A percentile compares a stretch with the other conserved stretches of the same genome.
phyloP scores from a whole-genome alignment of 2,888 invertebrate genomes.

The Sphecodes monilicornis region DNA sequence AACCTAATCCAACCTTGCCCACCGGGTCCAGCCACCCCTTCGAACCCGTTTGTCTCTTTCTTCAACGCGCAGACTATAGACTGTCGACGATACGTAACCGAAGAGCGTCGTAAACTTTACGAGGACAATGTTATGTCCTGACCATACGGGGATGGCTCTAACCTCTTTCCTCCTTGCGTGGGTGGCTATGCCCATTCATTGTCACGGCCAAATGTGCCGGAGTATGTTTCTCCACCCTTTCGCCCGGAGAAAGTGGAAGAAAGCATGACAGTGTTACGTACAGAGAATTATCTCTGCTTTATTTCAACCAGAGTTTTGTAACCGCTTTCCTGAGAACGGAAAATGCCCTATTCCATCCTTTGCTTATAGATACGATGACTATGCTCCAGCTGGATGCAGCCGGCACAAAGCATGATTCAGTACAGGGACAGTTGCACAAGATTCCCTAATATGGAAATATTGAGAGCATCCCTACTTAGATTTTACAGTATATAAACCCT shows the following conservation, averaged over 20 bases:
- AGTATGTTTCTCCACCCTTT: background rate
- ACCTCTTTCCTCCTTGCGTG: constrained; percentile 1
- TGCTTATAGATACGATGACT: too few species aligned
- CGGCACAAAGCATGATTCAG: too few species aligned
- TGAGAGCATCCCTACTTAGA: too few species aligned
- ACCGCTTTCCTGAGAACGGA: too few species aligned
- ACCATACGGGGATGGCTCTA: constrained; percentile 17
- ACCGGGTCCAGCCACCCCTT: background rate
- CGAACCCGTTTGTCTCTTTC: background rate
- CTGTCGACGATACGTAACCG: constrained; percentile 61
- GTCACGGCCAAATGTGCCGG: constrained; percentile 14
- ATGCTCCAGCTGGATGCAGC: too few species aligned
- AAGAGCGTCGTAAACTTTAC: constrained; percentile 69
- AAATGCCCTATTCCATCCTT: too few species aligned
- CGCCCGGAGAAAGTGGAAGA: background rate
- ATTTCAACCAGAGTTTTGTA: too few species aligned
- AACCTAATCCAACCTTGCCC: constrained; percentile 47
- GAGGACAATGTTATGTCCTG: constrained; percentile 41
- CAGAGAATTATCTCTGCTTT: too few species aligned
- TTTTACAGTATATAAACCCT: too few species aligned
- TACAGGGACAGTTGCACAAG: too few species aligned
- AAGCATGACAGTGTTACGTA: background rate
- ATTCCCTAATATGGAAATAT: too few species aligned
- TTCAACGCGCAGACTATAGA: background rate
- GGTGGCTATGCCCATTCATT: background rate